phyloP scores from a whole-genome alignment of 2,113 vertebrate genomes.

The Anhinga anhinga region DNA sequence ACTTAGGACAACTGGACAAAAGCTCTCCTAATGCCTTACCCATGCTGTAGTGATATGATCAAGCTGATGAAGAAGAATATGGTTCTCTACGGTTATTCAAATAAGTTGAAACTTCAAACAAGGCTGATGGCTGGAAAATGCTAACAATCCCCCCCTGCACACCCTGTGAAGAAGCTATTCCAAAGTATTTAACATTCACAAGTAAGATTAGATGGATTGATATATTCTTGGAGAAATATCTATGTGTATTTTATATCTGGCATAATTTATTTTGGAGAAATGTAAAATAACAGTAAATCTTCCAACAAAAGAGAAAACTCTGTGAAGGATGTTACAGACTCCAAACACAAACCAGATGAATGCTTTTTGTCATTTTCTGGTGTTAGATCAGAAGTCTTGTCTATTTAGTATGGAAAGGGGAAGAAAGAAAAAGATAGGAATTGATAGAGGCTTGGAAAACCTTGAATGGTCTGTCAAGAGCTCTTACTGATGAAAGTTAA shows the following conservation, averaged over 20 bases:
- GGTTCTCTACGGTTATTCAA: background rate
- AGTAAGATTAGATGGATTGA: background rate
- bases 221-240: background rate
- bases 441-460: conserved; percentile 36
- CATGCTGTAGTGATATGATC: background rate
- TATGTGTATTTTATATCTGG: background rate
- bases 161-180: background rate
- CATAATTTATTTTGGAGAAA: conserved; percentile 12
- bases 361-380: conserved; percentile 7
- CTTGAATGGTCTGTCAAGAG: conserved; percentile 42
- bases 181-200: background rate
- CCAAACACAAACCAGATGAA: background rate
- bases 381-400: conserved; percentile 14
- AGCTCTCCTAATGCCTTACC: background rate
- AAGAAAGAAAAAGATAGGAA: conserved; percentile 15
- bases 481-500: conserved; percentile 45
- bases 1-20: background rate
- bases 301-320: background rate
- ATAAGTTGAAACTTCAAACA: background rate
- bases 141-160: background rate
- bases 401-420: background rate
- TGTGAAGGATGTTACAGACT: background rate
- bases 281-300: background rate
- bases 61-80: background rate
- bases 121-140: background rate